Conservation (phyloP, 2,797 vertebrate genomes). For the Pygocentrus nattereri region DNA sequence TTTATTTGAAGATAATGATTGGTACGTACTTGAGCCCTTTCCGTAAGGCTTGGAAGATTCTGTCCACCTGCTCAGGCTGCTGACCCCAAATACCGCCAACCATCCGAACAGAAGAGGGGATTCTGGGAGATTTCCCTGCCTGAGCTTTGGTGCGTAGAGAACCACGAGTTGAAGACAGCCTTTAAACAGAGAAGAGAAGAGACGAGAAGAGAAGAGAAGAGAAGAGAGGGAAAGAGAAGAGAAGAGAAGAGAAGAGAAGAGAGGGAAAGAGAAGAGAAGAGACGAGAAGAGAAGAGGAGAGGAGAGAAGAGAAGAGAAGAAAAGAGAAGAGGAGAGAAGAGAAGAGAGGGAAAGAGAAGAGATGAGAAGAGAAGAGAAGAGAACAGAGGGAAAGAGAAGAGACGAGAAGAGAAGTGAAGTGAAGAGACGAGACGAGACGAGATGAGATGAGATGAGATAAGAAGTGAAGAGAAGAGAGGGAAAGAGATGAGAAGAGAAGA, state of each 20-base stretch:
- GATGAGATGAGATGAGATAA: background rate
- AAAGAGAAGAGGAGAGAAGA: background rate
- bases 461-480: background rate
- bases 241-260: background rate
- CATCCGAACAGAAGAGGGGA: conserved; percentile 76
- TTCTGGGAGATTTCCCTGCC: conserved; percentile 78
- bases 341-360: background rate
- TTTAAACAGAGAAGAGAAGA: conserved; percentile 59
- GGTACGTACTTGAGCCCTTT: conserved; percentile 90
- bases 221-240: background rate
- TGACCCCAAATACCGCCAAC: conserved; percentile 65
- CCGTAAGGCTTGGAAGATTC: conserved; percentile 88
- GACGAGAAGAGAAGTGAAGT: background rate
- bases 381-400: background rate
- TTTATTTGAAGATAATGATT: background rate
- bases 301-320: background rate
- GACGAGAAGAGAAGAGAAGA: background rate
- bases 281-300: background rate
- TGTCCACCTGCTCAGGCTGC: conserved; percentile 90
- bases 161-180: conserved; percentile 80
- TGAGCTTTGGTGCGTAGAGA: conserved; percentile 83
- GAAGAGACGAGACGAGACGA: background rate
- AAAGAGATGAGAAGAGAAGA: background rate
- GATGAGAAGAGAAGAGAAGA: background rate
- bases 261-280: background rate